phyloP scores from a whole-genome alignment of 37 sponge, comb jelly and placozoan genomes.

The Trichoplax adhaerens region DNA sequence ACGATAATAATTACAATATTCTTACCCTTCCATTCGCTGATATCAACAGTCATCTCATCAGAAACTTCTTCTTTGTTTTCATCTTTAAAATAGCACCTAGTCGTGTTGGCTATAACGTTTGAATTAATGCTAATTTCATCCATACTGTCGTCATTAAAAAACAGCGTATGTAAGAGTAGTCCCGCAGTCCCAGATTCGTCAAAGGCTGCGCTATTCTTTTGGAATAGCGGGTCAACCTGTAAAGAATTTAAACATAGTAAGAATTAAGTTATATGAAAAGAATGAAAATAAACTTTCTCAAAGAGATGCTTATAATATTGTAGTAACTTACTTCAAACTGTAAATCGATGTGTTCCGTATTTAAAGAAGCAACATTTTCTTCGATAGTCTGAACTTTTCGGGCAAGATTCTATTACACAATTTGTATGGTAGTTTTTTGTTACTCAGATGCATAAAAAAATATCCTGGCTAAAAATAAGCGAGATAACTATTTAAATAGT shows the following conservation, averaged over 20 bases:
- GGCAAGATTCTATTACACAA: too few species aligned
- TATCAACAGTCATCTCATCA: too few species aligned
- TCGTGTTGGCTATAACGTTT: background rate
- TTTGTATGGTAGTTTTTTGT: too few species aligned
- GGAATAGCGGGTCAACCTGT: slow-evolving; percentile 64
- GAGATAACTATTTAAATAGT: too few species aligned
- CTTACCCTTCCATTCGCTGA: too few species aligned
- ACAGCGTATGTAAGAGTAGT: slow-evolving; percentile 42
- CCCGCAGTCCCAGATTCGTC: slow-evolving; percentile 65
- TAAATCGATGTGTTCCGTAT: slow-evolving; percentile 35
- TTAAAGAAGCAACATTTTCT: slow-evolving; percentile 22
- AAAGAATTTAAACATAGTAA: background rate
- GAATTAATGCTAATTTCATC: slow-evolving; percentile 14
- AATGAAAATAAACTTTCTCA: background rate
- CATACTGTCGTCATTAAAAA: slow-evolving; percentile 10
- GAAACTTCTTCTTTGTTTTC: too few species aligned
- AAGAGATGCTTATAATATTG: background rate
- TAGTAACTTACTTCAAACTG: slow-evolving; percentile 32
- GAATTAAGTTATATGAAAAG: background rate
- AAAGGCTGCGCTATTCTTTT: slow-evolving; percentile 49
- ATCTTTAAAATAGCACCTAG: too few species aligned
- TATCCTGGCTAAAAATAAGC: too few species aligned
- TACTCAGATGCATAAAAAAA: too few species aligned
- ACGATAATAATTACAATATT: too few species aligned
- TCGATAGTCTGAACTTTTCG: slow-evolving; percentile 12